Evolutionary conservation across 1,140 invertebrate species (phyloP).

Genomic region (Acarapis woodi): DNA sequence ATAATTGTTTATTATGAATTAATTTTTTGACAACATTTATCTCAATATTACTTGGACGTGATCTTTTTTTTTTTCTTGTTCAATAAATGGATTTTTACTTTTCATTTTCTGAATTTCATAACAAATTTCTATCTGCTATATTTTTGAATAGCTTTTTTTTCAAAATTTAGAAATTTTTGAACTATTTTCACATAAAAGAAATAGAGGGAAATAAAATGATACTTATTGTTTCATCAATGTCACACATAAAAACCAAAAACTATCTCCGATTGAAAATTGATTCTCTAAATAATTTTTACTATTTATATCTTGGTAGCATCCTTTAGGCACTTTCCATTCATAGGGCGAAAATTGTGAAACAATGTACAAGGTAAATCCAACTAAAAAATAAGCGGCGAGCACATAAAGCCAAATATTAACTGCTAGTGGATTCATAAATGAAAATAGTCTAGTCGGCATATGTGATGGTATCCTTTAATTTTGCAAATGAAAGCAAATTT

Average conservation of each 20-base stretch:
- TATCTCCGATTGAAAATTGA: constrained; percentile 70
- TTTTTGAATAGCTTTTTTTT: no score
- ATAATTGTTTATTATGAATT: no score
- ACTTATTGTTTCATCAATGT: constrained; percentile 83
- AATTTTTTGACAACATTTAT: no score
- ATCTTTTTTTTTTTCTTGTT: no score
- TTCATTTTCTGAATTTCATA: no score
- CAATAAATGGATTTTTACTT: no score
- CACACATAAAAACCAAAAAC: constrained; percentile 49
- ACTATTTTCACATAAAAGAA: no score
- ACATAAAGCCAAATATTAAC: constrained; percentile 88
- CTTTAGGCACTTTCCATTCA: constrained; percentile 46
- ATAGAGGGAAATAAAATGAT: no score
- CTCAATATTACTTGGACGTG: no score
- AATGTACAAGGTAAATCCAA: constrained; percentile 70
- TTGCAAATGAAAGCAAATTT: no score
- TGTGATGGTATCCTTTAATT: constrained; percentile 35
- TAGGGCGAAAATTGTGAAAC: constrained; percentile 69
- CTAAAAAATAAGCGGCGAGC: constrained; percentile 67
- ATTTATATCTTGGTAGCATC: constrained; percentile 25
- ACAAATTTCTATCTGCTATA: no score
- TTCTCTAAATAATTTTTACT: constrained; percentile 43
- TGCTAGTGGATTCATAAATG: constrained; percentile 65
- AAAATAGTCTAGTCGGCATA: constrained; percentile 65
- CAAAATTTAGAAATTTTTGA: no score